Conservation (phyloP, 2,888 invertebrate species). For the Acanthococcus lagerstroemiae region DNA sequence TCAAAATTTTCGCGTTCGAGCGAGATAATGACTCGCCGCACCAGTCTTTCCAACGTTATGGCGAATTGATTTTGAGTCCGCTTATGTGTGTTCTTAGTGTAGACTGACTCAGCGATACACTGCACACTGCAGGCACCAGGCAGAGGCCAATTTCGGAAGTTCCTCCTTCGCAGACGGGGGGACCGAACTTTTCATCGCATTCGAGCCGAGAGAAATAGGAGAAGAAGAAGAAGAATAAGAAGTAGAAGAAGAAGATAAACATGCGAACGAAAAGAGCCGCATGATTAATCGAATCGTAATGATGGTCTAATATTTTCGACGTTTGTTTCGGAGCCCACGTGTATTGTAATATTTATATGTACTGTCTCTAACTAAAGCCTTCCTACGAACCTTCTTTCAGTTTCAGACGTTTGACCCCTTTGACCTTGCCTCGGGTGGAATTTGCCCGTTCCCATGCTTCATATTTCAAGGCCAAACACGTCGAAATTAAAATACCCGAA, state of each 20-base stretch:
- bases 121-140: no score
- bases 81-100: no score
- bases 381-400: slow-evolving; percentile 23
- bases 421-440: slow-evolving; percentile 25
- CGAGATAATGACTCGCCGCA: no score
- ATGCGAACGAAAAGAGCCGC: background rate
- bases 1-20: no score
- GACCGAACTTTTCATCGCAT: background rate
- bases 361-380: slow-evolving; percentile 4
- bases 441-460: slow-evolving; percentile 28
- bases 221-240: no score
- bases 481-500: slow-evolving; percentile 24
- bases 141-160: no score
- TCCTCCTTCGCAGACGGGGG: background rate
- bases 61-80: no score
- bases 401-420: slow-evolving; percentile 23
- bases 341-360: slow-evolving; percentile 9
- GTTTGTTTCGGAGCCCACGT: slow-evolving; percentile 12
- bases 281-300: slow-evolving; percentile 24
- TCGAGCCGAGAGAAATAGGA: no score
- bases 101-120: no score
- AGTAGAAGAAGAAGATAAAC: no score
- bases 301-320: slow-evolving; percentile 15
- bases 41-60: no score
- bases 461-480: slow-evolving; percentile 25